A percentile compares a stretch with the other conserved stretches of the same genome.
Conservation (phyloP, 2,797 vertebrate genomes). For the Lutjanus argentimaculatus region DNA sequence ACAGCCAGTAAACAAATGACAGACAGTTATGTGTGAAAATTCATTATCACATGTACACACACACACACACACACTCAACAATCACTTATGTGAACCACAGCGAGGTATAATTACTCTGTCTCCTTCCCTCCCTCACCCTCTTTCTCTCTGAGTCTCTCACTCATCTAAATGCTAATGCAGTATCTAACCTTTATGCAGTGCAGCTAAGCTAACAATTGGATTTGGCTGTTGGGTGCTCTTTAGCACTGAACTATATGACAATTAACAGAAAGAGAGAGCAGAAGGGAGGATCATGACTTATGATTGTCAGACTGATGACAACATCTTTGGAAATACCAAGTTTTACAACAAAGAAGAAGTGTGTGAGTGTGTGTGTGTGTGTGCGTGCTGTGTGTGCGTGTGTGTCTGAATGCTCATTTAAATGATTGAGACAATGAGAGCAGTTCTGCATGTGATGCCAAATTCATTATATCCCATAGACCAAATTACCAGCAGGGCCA, state of each 20-base stretch:
- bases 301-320: slow-evolving; percentile 17
- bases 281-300: slow-evolving; percentile 14
- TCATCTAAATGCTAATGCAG: slow-evolving; percentile 85
- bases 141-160: slow-evolving; percentile 52
- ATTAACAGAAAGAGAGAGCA: slow-evolving; percentile 37
- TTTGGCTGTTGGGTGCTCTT: slow-evolving; percentile 63
- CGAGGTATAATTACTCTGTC: slow-evolving; percentile 59
- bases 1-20: slow-evolving; percentile 55
- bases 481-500: too few species aligned
- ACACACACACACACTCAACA: slow-evolving; percentile 30
- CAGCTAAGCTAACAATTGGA: slow-evolving; percentile 77
- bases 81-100: slow-evolving; percentile 51
- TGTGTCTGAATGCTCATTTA: too few species aligned
- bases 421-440: too few species aligned
- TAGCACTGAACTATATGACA: slow-evolving; percentile 63
- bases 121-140: slow-evolving; percentile 14
- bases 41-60: slow-evolving; percentile 54
- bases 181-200: slow-evolving; percentile 76
- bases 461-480: too few species aligned
- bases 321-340: slow-evolving; percentile 6
- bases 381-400: too few species aligned
- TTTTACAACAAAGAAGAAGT: slow-evolving; percentile 4
- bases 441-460: too few species aligned
- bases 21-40: slow-evolving; percentile 56
- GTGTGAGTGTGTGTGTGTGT: too few species aligned